phyloP scores from a whole-genome alignment of 2,113 vertebrate genomes.

The Bubo blakistoni region DNA sequence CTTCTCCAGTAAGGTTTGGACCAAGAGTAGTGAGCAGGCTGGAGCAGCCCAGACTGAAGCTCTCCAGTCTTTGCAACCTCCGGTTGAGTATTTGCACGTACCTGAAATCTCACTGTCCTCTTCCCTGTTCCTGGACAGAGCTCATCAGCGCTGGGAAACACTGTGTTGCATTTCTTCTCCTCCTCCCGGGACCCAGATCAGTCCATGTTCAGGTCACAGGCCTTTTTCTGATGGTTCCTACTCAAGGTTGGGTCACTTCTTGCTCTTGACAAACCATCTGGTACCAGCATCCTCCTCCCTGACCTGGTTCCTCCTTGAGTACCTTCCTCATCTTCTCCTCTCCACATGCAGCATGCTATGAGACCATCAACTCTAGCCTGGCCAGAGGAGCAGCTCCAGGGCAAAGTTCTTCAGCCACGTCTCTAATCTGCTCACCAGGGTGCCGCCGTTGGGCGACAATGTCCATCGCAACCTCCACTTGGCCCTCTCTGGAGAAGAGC shows the following conservation, averaged over 20 bases:
- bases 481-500: background rate
- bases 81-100: background rate
- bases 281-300: background rate
- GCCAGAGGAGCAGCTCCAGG: background rate
- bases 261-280: background rate
- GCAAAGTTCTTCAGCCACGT: background rate
- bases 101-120: background rate
- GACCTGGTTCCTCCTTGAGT: background rate
- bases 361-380: background rate
- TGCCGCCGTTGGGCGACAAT: background rate
- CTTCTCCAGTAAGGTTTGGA: background rate
- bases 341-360: background rate
- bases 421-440: background rate
- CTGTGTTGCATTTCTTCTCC: background rate
- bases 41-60: background rate
- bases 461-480: background rate
- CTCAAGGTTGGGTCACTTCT: background rate
- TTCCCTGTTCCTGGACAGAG: background rate
- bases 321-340: background rate
- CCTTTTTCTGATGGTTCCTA: background rate
- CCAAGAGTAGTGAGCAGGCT: background rate
- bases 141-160: background rate
- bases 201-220: background rate
- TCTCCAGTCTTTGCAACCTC: background rate
- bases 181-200: background rate